phyloP scores from a whole-genome alignment of 2,113 vertebrate species.

The Anhinga anhinga region DNA sequence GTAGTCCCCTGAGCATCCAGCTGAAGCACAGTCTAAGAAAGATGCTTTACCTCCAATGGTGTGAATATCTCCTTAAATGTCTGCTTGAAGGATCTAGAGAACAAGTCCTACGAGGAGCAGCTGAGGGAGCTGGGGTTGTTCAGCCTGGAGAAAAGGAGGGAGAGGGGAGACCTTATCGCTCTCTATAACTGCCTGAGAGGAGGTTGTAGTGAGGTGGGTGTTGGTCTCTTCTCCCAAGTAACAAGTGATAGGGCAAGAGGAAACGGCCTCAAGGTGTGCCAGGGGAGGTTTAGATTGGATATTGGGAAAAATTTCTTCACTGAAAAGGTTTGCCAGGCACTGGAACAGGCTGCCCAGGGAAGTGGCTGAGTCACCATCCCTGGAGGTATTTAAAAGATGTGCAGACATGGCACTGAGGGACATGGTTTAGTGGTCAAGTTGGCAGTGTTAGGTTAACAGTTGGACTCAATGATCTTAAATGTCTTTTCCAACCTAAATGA shows the following conservation, averaged over 20 bases:
- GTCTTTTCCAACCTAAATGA: background rate
- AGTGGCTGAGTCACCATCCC: background rate
- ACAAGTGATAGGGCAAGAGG: background rate
- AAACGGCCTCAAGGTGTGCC: background rate
- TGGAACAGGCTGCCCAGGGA: background rate
- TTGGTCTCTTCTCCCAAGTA: background rate
- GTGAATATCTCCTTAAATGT: background rate
- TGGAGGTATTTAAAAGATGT: background rate
- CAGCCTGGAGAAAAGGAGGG: background rate
- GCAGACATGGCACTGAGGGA: background rate
- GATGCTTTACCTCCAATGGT: background rate
- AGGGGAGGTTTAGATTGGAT: background rate
- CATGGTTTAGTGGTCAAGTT: background rate
- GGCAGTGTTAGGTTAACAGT: background rate
- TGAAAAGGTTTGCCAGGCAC: background rate
- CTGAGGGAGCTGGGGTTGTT: background rate
- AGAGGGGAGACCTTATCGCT: background rate
- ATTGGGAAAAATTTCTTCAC: background rate
- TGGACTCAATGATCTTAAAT: background rate
- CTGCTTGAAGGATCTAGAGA: background rate
- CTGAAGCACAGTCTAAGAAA: background rate
- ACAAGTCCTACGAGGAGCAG: background rate
- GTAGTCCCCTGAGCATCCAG: background rate
- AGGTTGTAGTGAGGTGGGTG: background rate
- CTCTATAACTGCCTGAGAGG: background rate